phyloP scores from a whole-genome alignment of 2,888 invertebrate genomes.

The Ormyrus thymus region DNA sequence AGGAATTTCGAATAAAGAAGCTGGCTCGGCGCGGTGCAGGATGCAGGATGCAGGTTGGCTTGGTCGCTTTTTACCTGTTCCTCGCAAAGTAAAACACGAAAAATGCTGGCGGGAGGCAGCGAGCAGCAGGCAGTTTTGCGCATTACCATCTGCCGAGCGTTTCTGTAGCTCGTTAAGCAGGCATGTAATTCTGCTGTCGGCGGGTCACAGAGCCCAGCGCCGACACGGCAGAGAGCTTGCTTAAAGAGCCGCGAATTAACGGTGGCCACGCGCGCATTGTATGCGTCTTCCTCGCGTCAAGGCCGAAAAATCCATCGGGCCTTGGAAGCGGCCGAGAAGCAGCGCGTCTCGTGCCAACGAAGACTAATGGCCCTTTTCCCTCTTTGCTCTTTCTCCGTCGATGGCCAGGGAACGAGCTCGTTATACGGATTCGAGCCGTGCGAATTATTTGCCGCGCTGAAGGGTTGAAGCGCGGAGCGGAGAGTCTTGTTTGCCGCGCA shows the following conservation, averaged over 20 bases:
- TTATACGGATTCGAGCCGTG: constrained; percentile 40
- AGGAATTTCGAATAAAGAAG: too few relatives aligned
- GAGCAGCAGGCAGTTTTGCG: background rate
- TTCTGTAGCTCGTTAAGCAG: constrained; percentile 20
- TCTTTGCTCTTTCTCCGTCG: constrained; percentile 25
- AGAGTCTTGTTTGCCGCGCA: constrained; percentile 32
- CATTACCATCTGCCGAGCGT: background rate
- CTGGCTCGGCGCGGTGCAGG: background rate
- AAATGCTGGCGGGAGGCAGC: background rate
- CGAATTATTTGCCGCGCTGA: constrained; percentile 50
- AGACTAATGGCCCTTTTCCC: constrained; percentile 54
- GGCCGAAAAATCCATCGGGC: constrained; percentile 51
- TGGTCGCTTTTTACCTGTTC: background rate
- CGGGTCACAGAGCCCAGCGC: constrained; percentile 19
- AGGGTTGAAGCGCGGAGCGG: constrained; percentile 39
- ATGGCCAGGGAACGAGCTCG: constrained; percentile 47
- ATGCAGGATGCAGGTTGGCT: background rate
- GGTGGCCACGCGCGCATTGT: constrained; percentile 36
- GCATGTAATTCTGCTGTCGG: constrained; percentile 46
- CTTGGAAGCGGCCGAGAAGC: constrained; percentile 2
- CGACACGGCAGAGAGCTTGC: constrained; percentile 2
- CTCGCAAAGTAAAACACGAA: background rate
- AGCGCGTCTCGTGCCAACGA: constrained; percentile 37
- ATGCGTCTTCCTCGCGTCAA: constrained; percentile 42
- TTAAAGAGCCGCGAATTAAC: constrained; percentile 47